phyloP scores from a whole-genome alignment of 2,797 vertebrate species.

The Artibeus lituratus region DNA sequence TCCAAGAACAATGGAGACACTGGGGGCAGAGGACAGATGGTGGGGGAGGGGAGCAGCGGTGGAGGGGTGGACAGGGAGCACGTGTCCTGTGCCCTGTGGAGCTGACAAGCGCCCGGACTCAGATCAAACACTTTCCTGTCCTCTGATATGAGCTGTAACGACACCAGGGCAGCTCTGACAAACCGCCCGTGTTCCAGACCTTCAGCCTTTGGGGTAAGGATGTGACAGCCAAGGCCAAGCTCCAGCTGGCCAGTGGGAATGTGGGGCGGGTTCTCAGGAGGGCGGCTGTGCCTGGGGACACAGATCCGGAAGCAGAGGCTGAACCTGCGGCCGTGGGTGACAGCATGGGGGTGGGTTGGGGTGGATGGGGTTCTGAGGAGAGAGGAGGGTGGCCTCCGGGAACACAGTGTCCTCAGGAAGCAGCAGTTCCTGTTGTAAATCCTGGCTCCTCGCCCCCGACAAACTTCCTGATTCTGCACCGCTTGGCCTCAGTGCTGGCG shows the following conservation, averaged over 20 bases:
- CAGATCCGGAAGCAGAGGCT: neutral
- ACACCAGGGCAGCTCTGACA: neutral
- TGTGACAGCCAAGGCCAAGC: neutral
- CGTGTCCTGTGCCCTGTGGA: neutral
- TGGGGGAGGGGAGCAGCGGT: neutral
- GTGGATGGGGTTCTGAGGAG: neutral
- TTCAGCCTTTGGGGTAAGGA: neutral
- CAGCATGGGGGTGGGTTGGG: rapidly evolving
- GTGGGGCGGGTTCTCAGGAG: neutral
- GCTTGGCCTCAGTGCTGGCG: neutral
- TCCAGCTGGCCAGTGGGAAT: neutral
- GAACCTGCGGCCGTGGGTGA: neutral
- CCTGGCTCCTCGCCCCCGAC: neutral
- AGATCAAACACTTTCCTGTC: neutral
- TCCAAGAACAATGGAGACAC: neutral
- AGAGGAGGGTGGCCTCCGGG: neutral
- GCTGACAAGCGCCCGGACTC: neutral
- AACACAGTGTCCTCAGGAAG: conserved; percentile 52
- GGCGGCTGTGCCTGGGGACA: neutral
- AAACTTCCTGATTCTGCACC: conserved; percentile 38
- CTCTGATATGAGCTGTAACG: rapidly evolving
- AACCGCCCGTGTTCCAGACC: rapidly evolving
- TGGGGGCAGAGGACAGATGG: neutral
- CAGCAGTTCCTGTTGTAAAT: conserved; percentile 30
- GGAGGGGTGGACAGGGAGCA: neutral